Evolutionary conservation across 2,113 vertebrate species (phyloP), one percentile per base, ranked within the genome.

Genomic region (Formicarius rufipectus): DNA sequence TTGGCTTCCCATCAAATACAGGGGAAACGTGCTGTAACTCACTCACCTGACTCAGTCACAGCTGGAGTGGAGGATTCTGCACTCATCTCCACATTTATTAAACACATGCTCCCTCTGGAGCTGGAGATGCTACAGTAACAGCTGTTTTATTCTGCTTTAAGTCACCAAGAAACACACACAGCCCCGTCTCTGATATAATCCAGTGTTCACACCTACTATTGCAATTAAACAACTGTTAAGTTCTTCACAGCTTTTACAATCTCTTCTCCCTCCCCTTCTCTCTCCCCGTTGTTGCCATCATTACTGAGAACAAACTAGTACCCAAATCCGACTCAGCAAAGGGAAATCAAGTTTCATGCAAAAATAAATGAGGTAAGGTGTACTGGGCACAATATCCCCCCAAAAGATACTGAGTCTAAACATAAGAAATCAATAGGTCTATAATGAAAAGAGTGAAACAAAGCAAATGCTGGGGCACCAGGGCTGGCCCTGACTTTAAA

Each of bases 51-150:
- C 58, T 69, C 53, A 73, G 50, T 50, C 85, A 67, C 50, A 92
- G 83, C 83, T 81, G 52, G 8, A 80, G 35, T 42, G 30, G 14
- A 58, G 0, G 1, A 88, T 19, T 59, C 50, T 55, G 10, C 45
- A 45, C 45, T 45, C 31, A 94, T 66, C 81, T 80, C 64, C 47
- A 77, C 87, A 88, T 95, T 90, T 94, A 94, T 94, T 93, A 95
- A 96, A 79, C 79, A 89, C 93, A 96, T 92, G 87, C 90, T 96
- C 87, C 90, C 88, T 95, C 92, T 95, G 93, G 91, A 94, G 91
- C 84, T 96, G 85, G 75, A 96, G 67, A 88, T 71, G 63, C 91
- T 63, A 93, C 58, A 91, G 58, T 96, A 96, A 80, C 84, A 93
- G 59, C 40, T 93, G 68, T 30, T 80, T 86, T 74, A 88, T 72